phyloP scores from a whole-genome alignment of 1,140 invertebrate species.

The Formica selysi region DNA sequence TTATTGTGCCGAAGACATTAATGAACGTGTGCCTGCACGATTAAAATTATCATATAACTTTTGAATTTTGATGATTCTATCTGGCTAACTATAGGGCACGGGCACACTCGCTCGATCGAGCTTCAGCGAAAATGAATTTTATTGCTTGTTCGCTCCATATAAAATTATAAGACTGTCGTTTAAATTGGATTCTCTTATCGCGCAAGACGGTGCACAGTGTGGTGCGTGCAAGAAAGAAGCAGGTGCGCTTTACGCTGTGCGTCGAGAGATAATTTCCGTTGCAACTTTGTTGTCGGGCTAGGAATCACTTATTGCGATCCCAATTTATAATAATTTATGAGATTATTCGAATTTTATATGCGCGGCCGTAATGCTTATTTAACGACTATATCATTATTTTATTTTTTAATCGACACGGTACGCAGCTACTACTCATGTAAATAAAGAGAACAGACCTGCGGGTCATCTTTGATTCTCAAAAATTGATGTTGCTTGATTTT shows the following conservation, averaged over 20 bases:
- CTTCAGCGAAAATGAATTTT: conserved; percentile 54
- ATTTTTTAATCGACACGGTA: conserved; percentile 9
- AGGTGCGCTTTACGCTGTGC: conserved; percentile 59
- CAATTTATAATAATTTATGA: conserved; percentile 51
- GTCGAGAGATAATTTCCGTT: conserved; percentile 63
- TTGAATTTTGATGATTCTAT: conserved; percentile 55
- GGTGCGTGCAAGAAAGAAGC: conserved; percentile 63
- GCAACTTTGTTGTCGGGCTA: conserved; percentile 57
- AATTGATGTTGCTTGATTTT: neutral
- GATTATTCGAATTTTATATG: conserved; percentile 15
- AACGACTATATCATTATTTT: conserved; percentile 9
- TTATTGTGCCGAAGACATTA: neutral
- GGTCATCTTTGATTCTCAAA: neutral
- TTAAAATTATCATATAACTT: conserved; percentile 53
- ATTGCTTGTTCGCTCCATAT: conserved; percentile 53
- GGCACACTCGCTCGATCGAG: neutral
- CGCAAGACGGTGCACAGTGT: conserved; percentile 5
- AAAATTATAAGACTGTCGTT: conserved; percentile 70
- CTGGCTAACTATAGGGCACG: conserved; percentile 43
- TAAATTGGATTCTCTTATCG: conserved; percentile 74
- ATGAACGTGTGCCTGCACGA: conserved; percentile 19
- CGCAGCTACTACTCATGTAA: neutral
- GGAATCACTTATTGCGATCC: conserved; percentile 43
- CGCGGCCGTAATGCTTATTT: neutral
- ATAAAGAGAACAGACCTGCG: conserved; percentile 16